Base-by-base conservation (phyloP, 2,888 invertebrate species). In the Lymantria dispar region DNA sequence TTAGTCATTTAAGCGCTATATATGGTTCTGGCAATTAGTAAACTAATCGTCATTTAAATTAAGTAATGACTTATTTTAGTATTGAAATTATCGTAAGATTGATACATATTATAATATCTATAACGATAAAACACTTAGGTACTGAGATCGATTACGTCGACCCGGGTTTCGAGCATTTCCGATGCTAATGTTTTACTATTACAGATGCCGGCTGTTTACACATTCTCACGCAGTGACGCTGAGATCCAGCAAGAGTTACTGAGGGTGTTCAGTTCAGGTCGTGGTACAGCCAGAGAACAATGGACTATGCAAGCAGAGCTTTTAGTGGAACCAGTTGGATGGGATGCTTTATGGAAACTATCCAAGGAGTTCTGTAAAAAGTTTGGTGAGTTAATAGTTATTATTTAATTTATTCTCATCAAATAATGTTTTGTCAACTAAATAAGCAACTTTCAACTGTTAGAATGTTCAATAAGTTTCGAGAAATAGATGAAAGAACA, bases 341-440 rank as follows among this genome's bases (percentile, higher is more conserved):
- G 95, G 95, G 94, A 94, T 65, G 94, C 94, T 0, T 66, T 95
- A 8, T 95, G 95, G 95, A 95, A 94, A 76, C 90, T 95, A 8
- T 93, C 94, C 0, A 92, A 94, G 48, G 73, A 90, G 5, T 93
- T 92, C 37, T 95, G 95, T 68, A 93, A 94, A 67, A 91, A 91
- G 54, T 92, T 94, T 75, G 85, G 91, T 91, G 63, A 71, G 82
- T 68, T 8, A 1, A 38, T 38, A 38, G 3, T 5, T 36, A 11
- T 36, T 36, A 22, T 22, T 22, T 22, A 22, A 22, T 22, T n/a
- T 22, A 22, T 22, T 22, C 2, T 22, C 33, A 33, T n/a, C n/a
- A n/a, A n/a, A n/a, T n/a, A 33, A 10, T 33, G 33, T 33, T 33
- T 33, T 33, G 33, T 33, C 22, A 22, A 22, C 5, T 22, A 22